phyloP scores from a whole-genome alignment of 2,113 vertebrate genomes.

The Carassius carassius region DNA sequence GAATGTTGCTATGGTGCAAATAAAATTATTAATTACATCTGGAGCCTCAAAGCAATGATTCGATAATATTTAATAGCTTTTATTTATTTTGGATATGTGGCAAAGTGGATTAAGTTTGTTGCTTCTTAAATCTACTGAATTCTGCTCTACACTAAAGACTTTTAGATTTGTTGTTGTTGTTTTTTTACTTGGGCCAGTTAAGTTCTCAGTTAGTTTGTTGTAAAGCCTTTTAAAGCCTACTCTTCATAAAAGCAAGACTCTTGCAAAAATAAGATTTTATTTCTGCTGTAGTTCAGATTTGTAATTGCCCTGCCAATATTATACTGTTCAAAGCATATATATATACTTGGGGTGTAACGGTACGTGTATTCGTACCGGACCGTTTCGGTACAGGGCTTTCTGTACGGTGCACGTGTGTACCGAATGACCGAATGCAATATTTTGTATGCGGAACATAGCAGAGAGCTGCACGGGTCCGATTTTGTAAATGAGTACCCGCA shows the following conservation, averaged over 20 bases:
- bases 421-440: no score
- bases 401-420: no score
- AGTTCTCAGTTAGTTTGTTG: not conserved
- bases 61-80: not conserved
- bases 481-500: no score
- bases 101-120: not conserved
- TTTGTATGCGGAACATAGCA: no score
- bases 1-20: slow-evolving; percentile 21
- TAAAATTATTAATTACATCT: not conserved
- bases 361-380: no score
- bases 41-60: not conserved
- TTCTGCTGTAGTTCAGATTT: not conserved
- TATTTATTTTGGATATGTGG: not conserved
- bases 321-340: no score
- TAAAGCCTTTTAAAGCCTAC: not conserved
- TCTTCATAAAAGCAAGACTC: not conserved
- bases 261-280: not conserved
- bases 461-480: no score
- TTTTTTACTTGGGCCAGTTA: not conserved
- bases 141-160: not conserved
- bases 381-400: no score
- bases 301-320: not conserved
- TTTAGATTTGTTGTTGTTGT: not conserved
- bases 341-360: no score
- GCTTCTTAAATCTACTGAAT: not conserved